These are phyloP conservation scores for Trididemnum miniatum DNA, from an alignment of 23 tunicate species.

Conservation along the genomic window DNA sequence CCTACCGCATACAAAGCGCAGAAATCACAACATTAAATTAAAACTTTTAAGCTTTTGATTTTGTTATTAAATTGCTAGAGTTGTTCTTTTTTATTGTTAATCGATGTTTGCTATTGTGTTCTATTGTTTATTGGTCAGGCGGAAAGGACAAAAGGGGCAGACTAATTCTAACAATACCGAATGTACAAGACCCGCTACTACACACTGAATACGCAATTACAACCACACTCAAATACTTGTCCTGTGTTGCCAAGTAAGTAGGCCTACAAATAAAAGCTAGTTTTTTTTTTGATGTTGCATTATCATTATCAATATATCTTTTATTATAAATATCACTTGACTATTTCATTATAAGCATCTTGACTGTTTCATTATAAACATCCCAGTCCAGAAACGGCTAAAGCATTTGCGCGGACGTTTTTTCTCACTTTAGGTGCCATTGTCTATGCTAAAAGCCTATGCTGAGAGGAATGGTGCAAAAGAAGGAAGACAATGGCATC, in stretches of 20 bases:
- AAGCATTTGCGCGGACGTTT: too few relatives aligned
- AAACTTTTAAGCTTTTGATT: not conserved
- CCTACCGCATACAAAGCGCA: not conserved
- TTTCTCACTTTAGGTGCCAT: too few relatives aligned
- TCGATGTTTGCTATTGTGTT: not conserved
- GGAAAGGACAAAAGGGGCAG: constrained; percentile 77
- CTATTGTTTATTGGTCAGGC: constrained; percentile 37
- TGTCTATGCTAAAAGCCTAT: too few relatives aligned
- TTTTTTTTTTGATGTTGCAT: too few relatives aligned
- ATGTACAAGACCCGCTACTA: constrained; percentile 58
- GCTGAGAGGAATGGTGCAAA: too few relatives aligned
- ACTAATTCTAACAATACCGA: constrained; percentile 67
- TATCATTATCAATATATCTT: too few relatives aligned
- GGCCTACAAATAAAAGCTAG: not conserved
- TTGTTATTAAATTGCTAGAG: not conserved
- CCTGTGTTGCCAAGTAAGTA: constrained; percentile 50
- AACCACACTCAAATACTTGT: constrained; percentile 62
- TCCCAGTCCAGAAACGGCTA: too few relatives aligned
- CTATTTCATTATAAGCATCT: not conserved
- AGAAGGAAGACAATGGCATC: too few relatives aligned
- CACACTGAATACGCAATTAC: constrained; percentile 56
- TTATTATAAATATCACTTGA: too few relatives aligned
- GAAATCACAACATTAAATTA: not conserved
- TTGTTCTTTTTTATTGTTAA: not conserved
- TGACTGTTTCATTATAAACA: too few relatives aligned